These are phyloP conservation scores for Centroberyx gerrardi DNA, from an alignment of 2,797 vertebrate genomes.

Conservation along the genomic window DNA sequence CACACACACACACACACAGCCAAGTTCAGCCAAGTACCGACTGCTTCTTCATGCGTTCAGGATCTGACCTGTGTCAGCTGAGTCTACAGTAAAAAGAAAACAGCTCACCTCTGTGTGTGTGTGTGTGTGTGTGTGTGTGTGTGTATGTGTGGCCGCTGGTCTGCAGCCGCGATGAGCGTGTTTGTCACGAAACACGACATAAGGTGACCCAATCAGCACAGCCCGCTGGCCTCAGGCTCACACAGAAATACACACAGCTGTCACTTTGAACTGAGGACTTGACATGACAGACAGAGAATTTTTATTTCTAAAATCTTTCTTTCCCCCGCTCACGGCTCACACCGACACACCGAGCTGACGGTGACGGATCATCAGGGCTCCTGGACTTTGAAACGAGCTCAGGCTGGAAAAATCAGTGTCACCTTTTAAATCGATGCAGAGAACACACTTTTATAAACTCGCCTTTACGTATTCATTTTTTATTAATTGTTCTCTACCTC, in stretches of 20 bases:
- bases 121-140: too few relatives aligned
- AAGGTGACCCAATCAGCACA: not conserved
- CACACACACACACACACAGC: slow-evolving; percentile 17
- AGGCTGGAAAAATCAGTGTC: not conserved
- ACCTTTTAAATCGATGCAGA: not conserved
- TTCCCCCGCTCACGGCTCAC: not conserved
- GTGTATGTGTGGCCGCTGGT: not conserved
- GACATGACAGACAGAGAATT: not conserved
- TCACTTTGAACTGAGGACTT: not conserved
- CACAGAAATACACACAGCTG: slow-evolving; percentile 33
- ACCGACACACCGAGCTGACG: not conserved
- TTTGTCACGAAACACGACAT: slow-evolving; percentile 16
- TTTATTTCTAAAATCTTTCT: not conserved
- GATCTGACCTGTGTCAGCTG: slow-evolving; percentile 41
- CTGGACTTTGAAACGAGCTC: slow-evolving; percentile 4
- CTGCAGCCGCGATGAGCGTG: not conserved
- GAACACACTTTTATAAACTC: not conserved
- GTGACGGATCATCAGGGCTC: not conserved
- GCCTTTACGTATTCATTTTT: too few relatives aligned
- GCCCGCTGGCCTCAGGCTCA: slow-evolving; percentile 15
- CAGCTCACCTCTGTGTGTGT: slow-evolving; percentile 16
- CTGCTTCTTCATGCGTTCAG: slow-evolving; percentile 19
- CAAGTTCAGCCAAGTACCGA: slow-evolving; percentile 33
- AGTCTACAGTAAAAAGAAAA: slow-evolving; percentile 18
- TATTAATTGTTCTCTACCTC: too few relatives aligned